These are phyloP conservation scores for Gymnoscelis rufifasciata DNA, from an alignment of 2,888 invertebrate genomes.

Conservation along the genomic window DNA sequence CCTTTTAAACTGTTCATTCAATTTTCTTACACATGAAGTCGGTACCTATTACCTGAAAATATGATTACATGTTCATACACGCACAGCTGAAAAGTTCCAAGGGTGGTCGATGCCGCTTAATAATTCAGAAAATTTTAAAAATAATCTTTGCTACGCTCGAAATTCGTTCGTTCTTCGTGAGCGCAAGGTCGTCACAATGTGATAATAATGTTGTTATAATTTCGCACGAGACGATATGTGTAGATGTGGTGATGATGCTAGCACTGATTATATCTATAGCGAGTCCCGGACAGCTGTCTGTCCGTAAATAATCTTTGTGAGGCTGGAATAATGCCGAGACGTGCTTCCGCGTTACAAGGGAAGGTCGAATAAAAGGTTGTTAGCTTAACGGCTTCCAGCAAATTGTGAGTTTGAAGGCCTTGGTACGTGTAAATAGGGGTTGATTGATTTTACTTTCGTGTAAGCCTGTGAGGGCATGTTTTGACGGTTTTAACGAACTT, in stretches of 20 bases:
- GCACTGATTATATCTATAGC: constrained; percentile 4
- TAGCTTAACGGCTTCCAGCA: constrained; percentile 1
- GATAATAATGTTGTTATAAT: constrained; percentile 25
- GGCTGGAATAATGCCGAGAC: constrained; percentile 49
- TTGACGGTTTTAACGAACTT: not conserved
- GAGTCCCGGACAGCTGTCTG: constrained; percentile 33
- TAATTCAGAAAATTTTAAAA: constrained; percentile 25
- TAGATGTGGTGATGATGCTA: constrained; percentile 12
- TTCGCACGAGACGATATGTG: constrained; percentile 12
- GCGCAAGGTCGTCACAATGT: constrained; percentile 24
- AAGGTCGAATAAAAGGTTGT: constrained; percentile 1
- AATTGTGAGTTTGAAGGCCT: constrained; percentile 2
- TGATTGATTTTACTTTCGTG: not conserved
- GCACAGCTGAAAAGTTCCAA: constrained; percentile 3
- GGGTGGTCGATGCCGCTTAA: constrained; percentile 12
- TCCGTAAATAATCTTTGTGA: constrained; percentile 36
- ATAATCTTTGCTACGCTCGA: constrained; percentile 17
- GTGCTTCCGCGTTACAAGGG: constrained; percentile 21
- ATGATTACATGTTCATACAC: not conserved
- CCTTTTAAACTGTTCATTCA: too few relatives aligned
- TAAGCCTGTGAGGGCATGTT: not conserved
- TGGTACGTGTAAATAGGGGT: constrained; percentile 2
- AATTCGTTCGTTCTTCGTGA: constrained; percentile 9
- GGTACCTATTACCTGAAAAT: too few relatives aligned
- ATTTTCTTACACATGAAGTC: too few relatives aligned